These are phyloP conservation scores for Discoglossus pictus DNA, from an alignment of 2,797 vertebrate genomes.

Conservation along the genomic window DNA sequence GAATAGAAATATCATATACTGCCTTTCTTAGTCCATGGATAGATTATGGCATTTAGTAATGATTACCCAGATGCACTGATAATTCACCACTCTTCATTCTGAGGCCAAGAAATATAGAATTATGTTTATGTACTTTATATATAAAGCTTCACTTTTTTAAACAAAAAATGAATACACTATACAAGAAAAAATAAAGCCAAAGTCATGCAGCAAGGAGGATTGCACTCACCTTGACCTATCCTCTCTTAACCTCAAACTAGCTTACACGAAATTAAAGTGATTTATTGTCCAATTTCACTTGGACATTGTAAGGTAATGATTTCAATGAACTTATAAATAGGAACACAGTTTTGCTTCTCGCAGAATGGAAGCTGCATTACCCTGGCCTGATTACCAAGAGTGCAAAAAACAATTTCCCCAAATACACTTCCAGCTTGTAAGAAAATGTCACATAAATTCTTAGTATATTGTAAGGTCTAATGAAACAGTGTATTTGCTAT, in stretches of 20 bases:
- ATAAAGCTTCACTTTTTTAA: too few species aligned
- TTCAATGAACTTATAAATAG: slow-evolving; percentile 34
- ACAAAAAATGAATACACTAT: too few species aligned
- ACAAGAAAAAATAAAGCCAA: too few species aligned
- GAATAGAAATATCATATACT: too few species aligned
- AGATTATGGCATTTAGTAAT: too few species aligned
- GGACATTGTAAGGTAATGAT: slow-evolving; percentile 26
- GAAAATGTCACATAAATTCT: slow-evolving; percentile 18
- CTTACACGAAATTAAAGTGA: slow-evolving; percentile 39
- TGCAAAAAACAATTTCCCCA: slow-evolving; percentile 23
- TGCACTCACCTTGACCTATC: slow-evolving; percentile 36
- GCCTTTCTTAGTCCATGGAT: too few species aligned
- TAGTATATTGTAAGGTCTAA: background rate
- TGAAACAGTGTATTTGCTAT: background rate
- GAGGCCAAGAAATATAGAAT: too few species aligned
- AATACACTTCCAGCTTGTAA: slow-evolving; percentile 22
- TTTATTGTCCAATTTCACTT: slow-evolving; percentile 46
- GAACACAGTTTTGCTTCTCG: slow-evolving; percentile 17
- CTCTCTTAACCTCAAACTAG: slow-evolving; percentile 26
- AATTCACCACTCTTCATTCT: too few species aligned
- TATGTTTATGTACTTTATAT: too few species aligned
- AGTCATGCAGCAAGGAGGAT: background rate
- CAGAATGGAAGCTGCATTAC: slow-evolving; percentile 13
- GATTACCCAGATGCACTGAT: too few species aligned
- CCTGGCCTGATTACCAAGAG: slow-evolving; percentile 15